Conservation (phyloP, 1,140 invertebrate species). For the Armadillidium nasatum region DNA sequence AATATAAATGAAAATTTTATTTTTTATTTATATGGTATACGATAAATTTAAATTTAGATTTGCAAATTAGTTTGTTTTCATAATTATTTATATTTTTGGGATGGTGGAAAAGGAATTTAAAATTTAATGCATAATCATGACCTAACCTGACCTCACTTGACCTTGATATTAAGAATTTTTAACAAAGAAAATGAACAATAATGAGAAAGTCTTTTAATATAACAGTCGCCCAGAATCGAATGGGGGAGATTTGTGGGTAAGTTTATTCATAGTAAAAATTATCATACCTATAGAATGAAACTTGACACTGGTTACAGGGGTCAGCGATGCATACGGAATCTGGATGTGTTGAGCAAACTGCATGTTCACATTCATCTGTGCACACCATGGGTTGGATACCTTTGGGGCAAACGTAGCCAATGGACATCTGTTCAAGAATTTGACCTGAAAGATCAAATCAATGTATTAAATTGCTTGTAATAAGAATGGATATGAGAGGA, state of each 20-base stretch:
- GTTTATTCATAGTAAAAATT: too few relatives aligned
- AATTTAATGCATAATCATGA: too few relatives aligned
- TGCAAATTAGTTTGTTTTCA: not conserved
- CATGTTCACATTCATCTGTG: conserved; percentile 48
- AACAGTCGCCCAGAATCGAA: too few relatives aligned
- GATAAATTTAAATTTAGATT: conserved; percentile 1
- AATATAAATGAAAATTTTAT: too few relatives aligned
- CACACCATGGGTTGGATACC: conserved; percentile 48
- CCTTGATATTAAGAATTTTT: not conserved
- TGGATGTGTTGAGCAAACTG: conserved; percentile 49
- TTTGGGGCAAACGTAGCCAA: conserved; percentile 47
- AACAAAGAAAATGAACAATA: too few relatives aligned
- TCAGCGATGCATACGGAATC: conserved; percentile 52
- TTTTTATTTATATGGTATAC: too few relatives aligned
- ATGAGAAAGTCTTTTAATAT: too few relatives aligned
- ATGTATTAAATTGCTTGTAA: not conserved
- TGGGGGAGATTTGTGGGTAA: too few relatives aligned
- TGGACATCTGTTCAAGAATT: conserved; percentile 46
- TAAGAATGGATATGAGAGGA: not conserved
- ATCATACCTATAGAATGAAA: conserved; percentile 46
- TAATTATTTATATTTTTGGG: not conserved
- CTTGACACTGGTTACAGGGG: conserved; percentile 50
- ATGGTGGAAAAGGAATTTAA: not conserved
- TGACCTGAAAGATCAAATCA: conserved; percentile 37
- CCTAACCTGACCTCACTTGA: too few relatives aligned